A percentile compares a stretch with the other conserved stretches of the same genome.
Conservation (phyloP, 2,797 vertebrate species). For the Paratrypauchen microcephalus region DNA sequence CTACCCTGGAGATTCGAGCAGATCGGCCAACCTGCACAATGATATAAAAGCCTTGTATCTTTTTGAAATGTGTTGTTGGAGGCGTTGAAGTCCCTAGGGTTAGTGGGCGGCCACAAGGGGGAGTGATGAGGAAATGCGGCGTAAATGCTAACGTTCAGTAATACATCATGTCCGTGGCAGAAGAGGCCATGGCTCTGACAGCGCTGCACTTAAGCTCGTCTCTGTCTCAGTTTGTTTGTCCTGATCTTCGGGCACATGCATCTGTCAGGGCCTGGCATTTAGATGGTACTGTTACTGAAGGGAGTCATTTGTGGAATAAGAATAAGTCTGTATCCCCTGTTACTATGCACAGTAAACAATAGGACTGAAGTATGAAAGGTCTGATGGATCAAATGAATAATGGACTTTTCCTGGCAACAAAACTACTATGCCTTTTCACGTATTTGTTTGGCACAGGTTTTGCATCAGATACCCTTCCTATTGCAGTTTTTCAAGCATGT, state of each 20-base stretch:
- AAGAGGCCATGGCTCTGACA: constrained; percentile 19
- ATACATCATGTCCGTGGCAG: constrained; percentile 49
- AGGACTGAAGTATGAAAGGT: background rate
- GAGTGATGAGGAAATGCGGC: constrained; percentile 31
- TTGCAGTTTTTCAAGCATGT: too few relatives aligned
- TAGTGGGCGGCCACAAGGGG: constrained; percentile 38
- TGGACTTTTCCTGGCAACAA: background rate
- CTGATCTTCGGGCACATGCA: constrained; percentile 17
- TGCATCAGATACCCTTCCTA: too few relatives aligned
- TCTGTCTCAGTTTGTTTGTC: constrained; percentile 27
- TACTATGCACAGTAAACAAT: background rate
- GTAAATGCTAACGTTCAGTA: constrained; percentile 39
- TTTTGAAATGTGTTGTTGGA: constrained; percentile 59
- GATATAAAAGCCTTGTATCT: constrained; percentile 33
- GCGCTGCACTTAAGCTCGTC: constrained; percentile 35
- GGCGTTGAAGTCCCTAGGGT: constrained; percentile 54
- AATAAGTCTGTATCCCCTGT: background rate
- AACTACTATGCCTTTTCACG: too few relatives aligned
- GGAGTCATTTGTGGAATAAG: constrained; percentile 2
- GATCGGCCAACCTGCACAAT: constrained; percentile 45
- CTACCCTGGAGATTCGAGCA: constrained; percentile 40
- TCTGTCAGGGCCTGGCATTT: constrained; percentile 20
- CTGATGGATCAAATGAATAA: background rate
- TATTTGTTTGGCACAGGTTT: too few relatives aligned
- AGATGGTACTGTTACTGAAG: constrained; percentile 3